Base-by-base conservation (phyloP, 1,140 invertebrate genomes). In the Nautilus pompilius region DNA sequence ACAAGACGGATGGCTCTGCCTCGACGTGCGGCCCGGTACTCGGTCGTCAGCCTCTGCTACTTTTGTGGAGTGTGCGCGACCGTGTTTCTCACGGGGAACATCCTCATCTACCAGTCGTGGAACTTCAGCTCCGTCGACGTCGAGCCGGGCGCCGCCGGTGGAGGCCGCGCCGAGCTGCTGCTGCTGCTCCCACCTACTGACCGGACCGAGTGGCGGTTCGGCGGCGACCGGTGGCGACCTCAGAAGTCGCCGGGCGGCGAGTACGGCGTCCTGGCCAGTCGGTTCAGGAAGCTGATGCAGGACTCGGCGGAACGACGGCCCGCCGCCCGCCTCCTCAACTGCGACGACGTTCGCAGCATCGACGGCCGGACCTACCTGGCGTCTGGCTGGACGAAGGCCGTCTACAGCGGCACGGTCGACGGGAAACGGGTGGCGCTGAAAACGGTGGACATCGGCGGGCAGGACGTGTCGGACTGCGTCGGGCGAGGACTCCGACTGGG, bases 381-480 rank as follows among this genome's bases (percentile, higher is more conserved):
- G 4, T 73, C 77, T 24, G 85, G 85, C 0, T 86, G 84, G 82
- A 86, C 84, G 24, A 86, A 86, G 69, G 78, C 82, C 13, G 84
- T 85, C 6, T 85, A 81, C 69, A 80, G 72, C 17, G 82, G 74
- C 1, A 61, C 54, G 36, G 76, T 78, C 45, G 51, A 70, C 8
- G 79, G 75, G 5, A 60, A 63, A 36, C 51, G 66, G 2, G 70
- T 84, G 2, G 84, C 85, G 2, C 63, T 86, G 10, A 86, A 86
- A 66, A 83, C 79, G 0, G 82, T 85, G 15, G 83, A 84, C 66
- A 60, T 77, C 1, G 73, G 78, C 20, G 83, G 84, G 3, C 78
- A 82, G 57, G 82, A 85, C 60, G 73, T 85, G 2, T 68, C 59
- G 4, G 61, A 75, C 2, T 86, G 84, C 68, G 62, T 80, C 49